phyloP scores from a whole-genome alignment of 2,888 invertebrate species.

The Heterodera filipjevi region DNA sequence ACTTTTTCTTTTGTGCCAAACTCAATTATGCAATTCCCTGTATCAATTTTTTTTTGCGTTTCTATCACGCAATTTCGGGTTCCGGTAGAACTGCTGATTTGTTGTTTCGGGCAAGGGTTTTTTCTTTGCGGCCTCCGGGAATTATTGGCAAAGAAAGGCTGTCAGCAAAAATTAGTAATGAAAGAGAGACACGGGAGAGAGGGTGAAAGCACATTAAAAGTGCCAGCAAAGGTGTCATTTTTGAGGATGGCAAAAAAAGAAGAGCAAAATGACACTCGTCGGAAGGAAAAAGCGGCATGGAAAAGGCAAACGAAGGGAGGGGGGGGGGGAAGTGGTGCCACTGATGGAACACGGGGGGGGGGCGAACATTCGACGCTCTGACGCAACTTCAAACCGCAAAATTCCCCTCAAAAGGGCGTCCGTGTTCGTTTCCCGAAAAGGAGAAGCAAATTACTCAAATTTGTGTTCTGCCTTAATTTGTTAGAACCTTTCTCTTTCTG shows the following conservation, averaged over 20 bases:
- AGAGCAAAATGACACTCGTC: slow-evolving; percentile 8
- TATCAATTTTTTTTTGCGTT: background rate
- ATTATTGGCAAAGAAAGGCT: background rate
- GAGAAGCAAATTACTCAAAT: background rate
- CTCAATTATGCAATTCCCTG: background rate
- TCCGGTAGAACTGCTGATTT: background rate
- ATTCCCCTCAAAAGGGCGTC: background rate
- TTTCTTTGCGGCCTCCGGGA: background rate
- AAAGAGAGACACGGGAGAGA: background rate
- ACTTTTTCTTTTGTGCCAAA: background rate
- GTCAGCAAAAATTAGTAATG: slow-evolving; percentile 6
- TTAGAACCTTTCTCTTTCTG: background rate
- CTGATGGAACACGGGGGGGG: background rate
- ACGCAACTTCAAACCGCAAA: slow-evolving; percentile 2
- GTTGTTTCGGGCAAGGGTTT: background rate
- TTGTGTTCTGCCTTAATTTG: background rate
- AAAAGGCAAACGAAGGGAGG: background rate
- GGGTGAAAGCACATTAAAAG: background rate
- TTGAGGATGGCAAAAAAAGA: slow-evolving; percentile 6
- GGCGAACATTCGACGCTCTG: background rate
- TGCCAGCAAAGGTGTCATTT: slow-evolving; percentile 4
- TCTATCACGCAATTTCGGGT: background rate
- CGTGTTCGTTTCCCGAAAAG: background rate
- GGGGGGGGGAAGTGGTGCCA: background rate
- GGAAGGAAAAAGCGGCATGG: background rate